phyloP scores from a whole-genome alignment of 1,140 invertebrate genomes.

The Pseudoatta argentina region DNA sequence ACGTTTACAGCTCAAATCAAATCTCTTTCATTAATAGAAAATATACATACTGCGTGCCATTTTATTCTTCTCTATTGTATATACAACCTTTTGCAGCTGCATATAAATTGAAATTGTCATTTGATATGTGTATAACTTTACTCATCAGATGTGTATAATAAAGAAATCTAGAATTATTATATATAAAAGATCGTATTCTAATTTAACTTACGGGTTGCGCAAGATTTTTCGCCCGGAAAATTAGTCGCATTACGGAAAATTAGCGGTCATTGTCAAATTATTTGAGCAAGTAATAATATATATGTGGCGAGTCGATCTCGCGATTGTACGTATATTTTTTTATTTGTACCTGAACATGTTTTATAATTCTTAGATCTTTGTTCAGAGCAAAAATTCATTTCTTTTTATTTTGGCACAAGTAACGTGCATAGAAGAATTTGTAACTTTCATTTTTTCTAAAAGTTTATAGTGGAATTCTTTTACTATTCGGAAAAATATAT shows the following conservation, averaged over 20 bases:
- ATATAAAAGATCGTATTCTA: conserved; percentile 14
- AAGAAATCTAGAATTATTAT: conserved; percentile 18
- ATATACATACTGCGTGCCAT: conserved; percentile 22
- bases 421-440: conserved; percentile 48
- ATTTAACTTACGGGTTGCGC: neutral
- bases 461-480: conserved; percentile 11
- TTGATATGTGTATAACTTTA: conserved; percentile 62
- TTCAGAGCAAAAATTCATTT: conserved; percentile 28
- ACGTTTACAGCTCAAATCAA: conserved; percentile 30
- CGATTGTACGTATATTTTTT: conserved; percentile 24
- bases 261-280: conserved; percentile 33
- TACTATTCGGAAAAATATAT: conserved; percentile 54
- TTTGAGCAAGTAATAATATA: conserved; percentile 70
- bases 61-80: conserved; percentile 22
- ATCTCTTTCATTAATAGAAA: conserved; percentile 26
- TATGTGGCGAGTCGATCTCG: conserved; percentile 30
- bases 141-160: conserved; percentile 42
- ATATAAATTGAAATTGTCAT: conserved; percentile 27
- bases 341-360: conserved; percentile 24
- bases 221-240: neutral
- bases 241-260: neutral
- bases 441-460: conserved; percentile 21
- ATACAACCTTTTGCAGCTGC: conserved; percentile 12
- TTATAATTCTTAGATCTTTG: conserved; percentile 33
- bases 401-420: conserved; percentile 67